phyloP scores from a whole-genome alignment of 2,888 invertebrate genomes.

The Cataglyphis altisquamis region DNA sequence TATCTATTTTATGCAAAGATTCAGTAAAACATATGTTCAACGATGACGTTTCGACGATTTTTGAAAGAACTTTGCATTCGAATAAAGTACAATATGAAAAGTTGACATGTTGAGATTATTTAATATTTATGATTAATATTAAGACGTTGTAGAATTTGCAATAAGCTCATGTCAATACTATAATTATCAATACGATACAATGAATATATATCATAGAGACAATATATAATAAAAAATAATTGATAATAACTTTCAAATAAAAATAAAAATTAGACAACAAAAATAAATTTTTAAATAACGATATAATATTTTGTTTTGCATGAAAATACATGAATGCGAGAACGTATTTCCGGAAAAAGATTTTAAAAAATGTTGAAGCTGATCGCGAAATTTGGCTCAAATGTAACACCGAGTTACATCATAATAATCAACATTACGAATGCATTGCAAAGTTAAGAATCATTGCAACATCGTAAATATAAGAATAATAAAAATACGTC shows the following conservation, averaged over 20 bases:
- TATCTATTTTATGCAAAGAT: neutral
- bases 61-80: constrained; percentile 9
- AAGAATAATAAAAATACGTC: neutral
- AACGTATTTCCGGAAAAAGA: neutral
- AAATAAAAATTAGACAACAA: neutral
- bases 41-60: neutral
- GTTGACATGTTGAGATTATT: neutral
- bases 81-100: constrained; percentile 1
- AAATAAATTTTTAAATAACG: neutral
- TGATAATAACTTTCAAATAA: neutral
- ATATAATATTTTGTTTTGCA: neutral
- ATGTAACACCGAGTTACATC: constrained; percentile 14
- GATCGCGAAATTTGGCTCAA: constrained; percentile 1
- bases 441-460: neutral
- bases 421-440: neutral
- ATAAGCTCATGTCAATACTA: neutral
- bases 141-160: neutral
- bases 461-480: neutral
- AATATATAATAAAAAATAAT: neutral
- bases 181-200: neutral
- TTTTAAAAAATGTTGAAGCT: neutral
- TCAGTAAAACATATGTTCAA: neutral
- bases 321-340: neutral
- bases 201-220: neutral
- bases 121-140: neutral